Base-by-base conservation (phyloP, 2,888 invertebrate genomes). In the Cryptus viduatorius region DNA sequence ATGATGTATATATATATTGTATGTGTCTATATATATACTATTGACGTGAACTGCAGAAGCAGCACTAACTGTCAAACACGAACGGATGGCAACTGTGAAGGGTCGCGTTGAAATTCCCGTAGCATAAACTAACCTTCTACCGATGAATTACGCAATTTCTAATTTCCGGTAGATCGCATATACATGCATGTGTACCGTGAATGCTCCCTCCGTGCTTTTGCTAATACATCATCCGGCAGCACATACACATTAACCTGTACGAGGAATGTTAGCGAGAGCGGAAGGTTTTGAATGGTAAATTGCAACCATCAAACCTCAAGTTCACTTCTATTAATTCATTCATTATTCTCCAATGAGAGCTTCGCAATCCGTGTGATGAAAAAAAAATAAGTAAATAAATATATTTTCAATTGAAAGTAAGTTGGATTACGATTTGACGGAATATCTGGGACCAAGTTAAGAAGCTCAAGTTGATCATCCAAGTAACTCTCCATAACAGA, bases 61-160 rank as follows among this genome's bases (percentile, higher is more conserved):
- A 56, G 56, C 68, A 46, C 29, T 56, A 59, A 59, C 56, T 68
- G 77, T 68, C 56, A 61, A 31, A 68, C 42, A 37, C 31, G 64
- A 7, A 46, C 61, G 42, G 31, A 46, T 31, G 16, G 64, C 46
- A 64, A 48, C 48, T 37, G 48, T n/a, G 46, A 14, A 42, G n/a
- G 53, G 53, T n/a, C 53, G 10, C 19, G 12, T 46, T 12, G 31
- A n/a, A 61, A 56, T 19, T 44, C 42, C 56, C 16, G 12, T 1
- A 5, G 37, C 14, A 37, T 31, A 46, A 75, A 64, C 31, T 64
- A 73, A 44, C 46, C 46, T 24, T 12, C 50, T 14, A 19, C 50
- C 78, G 83, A 81, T 81, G 79, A 87, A 89, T 87, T 88, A 88
- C 88, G 86, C 88, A 87, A 85, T 87, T 84, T 86, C 87, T 87